Percentiles rank a stretch among this genome's conserved stretches.
Conservation (phyloP, 1,140 invertebrate species). For the Elymnias hypermnestra region DNA sequence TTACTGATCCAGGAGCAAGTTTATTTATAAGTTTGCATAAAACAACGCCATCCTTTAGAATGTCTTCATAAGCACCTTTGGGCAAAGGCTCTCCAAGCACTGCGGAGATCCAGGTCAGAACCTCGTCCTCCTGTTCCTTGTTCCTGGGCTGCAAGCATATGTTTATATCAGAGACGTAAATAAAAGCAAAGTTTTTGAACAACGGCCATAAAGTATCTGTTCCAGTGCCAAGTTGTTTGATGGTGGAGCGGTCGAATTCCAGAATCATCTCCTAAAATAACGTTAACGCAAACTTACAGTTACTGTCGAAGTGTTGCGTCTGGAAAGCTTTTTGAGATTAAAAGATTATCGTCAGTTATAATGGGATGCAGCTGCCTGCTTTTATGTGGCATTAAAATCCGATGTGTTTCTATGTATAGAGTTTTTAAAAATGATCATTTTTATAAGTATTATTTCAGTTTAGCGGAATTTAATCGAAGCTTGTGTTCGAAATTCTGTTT, state of each 20-base stretch:
- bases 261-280: constrained; percentile 70
- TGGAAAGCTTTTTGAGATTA: constrained; percentile 25
- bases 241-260: constrained; percentile 49
- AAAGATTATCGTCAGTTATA: constrained; percentile 9
- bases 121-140: constrained; percentile 94
- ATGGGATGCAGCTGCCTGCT: constrained; percentile 6
- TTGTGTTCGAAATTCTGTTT: no score
- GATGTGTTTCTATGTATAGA: background rate
- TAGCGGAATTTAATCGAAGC: no score
- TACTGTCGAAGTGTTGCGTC: constrained; percentile 32
- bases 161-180: constrained; percentile 31
- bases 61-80: constrained; percentile 90
- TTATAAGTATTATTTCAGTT: no score
- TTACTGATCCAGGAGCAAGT: constrained; percentile 94
- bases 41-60: constrained; percentile 93
- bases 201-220: constrained; percentile 55
- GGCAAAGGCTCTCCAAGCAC: constrained; percentile 93
- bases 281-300: constrained; percentile 42
- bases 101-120: constrained; percentile 92
- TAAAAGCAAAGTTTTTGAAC: constrained; percentile 49
- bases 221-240: constrained; percentile 71
- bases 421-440: no score
- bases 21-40: constrained; percentile 97
- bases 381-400: background rate
- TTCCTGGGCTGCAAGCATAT: constrained; percentile 83